phyloP scores from a whole-genome alignment of 1,140 invertebrate genomes.

The Aphidius ervi region DNA sequence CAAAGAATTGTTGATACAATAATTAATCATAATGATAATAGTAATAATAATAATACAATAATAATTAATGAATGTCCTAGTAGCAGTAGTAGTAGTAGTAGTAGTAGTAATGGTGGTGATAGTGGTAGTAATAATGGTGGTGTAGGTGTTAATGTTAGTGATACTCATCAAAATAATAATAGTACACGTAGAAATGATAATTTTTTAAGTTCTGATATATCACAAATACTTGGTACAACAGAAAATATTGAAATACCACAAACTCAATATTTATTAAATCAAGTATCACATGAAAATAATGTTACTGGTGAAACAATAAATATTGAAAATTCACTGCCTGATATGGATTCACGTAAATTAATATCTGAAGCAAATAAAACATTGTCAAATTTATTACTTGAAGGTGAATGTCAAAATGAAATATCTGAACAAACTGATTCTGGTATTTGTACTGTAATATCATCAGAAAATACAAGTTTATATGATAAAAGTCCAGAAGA shows the following conservation, averaged over 20 bases:
- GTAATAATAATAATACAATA: too few relatives aligned
- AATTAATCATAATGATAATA: too few relatives aligned
- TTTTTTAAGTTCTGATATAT: conserved; percentile 33
- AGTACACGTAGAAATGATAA: conserved; percentile 15
- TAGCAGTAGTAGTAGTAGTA: background rate
- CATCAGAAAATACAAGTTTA: conserved; percentile 64
- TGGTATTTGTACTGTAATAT: conserved; percentile 62
- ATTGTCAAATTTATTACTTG: conserved; percentile 60
- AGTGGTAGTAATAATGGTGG: background rate
- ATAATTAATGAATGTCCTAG: background rate
- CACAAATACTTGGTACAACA: conserved; percentile 32
- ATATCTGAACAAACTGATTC: conserved; percentile 64
- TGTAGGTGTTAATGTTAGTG: background rate
- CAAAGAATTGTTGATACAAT: too few relatives aligned
- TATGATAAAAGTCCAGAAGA: conserved; percentile 52
- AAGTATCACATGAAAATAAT: conserved; percentile 44
- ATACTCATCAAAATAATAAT: too few relatives aligned
- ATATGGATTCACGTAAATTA: conserved; percentile 53
- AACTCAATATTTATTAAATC: conserved; percentile 47
- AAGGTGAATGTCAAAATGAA: conserved; percentile 46
- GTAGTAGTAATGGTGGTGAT: background rate
- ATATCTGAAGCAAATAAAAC: conserved; percentile 66
- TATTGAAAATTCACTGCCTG: conserved; percentile 52
- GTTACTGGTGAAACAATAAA: conserved; percentile 38
- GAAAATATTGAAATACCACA: conserved; percentile 38